phyloP scores from a whole-genome alignment of 2,888 invertebrate genomes.

The Bembecia ichneumoniformis region DNA sequence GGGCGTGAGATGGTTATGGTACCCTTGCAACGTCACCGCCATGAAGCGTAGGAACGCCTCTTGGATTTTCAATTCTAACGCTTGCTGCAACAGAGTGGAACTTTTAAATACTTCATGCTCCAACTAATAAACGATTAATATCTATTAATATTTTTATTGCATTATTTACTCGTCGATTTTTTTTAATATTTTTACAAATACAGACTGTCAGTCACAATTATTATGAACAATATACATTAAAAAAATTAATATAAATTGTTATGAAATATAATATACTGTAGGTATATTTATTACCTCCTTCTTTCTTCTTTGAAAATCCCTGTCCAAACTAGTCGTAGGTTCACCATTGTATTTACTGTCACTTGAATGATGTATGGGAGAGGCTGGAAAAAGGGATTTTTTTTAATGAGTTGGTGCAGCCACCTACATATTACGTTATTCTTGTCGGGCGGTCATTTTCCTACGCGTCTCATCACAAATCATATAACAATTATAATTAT shows the following conservation, averaged over 20 bases:
- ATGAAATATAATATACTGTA: too few relatives aligned
- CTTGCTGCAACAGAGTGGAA: constrained; percentile 72
- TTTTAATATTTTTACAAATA: too few relatives aligned
- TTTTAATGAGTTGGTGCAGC: too few relatives aligned
- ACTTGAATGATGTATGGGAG: constrained; percentile 54
- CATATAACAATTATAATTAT: neutral
- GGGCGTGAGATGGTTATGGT: constrained; percentile 88
- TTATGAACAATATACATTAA: too few relatives aligned
- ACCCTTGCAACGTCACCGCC: constrained; percentile 92
- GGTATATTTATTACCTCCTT: constrained; percentile 74
- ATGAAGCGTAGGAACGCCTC: constrained; percentile 97
- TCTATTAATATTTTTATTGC: too few relatives aligned
- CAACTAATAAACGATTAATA: too few relatives aligned
- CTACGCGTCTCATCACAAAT: neutral
- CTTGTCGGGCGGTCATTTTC: too few relatives aligned
- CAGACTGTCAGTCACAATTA: too few relatives aligned
- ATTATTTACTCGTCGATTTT: too few relatives aligned
- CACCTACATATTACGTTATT: too few relatives aligned
- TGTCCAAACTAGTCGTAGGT: constrained; percentile 80
- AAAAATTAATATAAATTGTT: too few relatives aligned
- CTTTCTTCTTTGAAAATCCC: constrained; percentile 85
- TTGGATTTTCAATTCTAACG: constrained; percentile 93
- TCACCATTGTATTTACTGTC: constrained; percentile 65
- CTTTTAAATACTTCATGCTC: too few relatives aligned
- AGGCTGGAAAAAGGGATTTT: constrained; percentile 44